These are phyloP conservation scores for Leptinotarsa texana DNA, from an alignment of 1,140 invertebrate genomes.

Conservation along the genomic window DNA sequence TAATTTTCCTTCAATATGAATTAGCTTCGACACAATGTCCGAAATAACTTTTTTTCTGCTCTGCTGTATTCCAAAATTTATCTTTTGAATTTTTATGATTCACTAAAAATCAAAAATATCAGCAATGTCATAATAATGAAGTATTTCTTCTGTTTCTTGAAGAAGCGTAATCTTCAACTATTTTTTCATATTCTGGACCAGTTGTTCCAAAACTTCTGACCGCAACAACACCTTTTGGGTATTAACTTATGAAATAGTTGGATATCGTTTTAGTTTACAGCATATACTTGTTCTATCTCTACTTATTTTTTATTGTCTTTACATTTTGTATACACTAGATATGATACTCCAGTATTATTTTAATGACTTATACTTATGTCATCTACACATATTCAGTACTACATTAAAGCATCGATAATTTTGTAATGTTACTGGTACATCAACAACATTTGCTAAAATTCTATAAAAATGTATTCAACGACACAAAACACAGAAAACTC, in stretches of 20 bases:
- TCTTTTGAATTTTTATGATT: too few species aligned
- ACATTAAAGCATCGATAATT: background rate
- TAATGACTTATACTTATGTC: slow-evolving; percentile 3
- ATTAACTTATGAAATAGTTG: background rate
- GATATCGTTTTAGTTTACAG: background rate
- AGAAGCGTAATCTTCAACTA: background rate
- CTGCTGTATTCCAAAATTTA: too few species aligned
- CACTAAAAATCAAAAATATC: too few species aligned
- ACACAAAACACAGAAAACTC: too few species aligned
- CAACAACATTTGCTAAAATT: background rate
- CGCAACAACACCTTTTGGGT: too few species aligned
- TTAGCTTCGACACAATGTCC: too few species aligned
- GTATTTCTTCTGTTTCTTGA: too few species aligned
- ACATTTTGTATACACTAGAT: slow-evolving; percentile 12
- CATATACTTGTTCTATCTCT: background rate
- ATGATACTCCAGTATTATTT: slow-evolving; percentile 13
- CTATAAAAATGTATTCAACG: too few species aligned
- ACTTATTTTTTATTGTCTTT: slow-evolving; percentile 10
- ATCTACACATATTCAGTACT: background rate
- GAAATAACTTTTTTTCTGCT: too few species aligned
- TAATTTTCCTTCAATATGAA: too few species aligned
- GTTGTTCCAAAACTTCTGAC: too few species aligned
- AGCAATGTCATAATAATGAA: too few species aligned
- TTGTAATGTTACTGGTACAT: background rate
- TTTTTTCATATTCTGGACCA: background rate